Evolutionary conservation across 1,140 invertebrate species (phyloP), one percentile per base, ranked within the genome.

Genomic region (Hyles vespertilio): DNA sequence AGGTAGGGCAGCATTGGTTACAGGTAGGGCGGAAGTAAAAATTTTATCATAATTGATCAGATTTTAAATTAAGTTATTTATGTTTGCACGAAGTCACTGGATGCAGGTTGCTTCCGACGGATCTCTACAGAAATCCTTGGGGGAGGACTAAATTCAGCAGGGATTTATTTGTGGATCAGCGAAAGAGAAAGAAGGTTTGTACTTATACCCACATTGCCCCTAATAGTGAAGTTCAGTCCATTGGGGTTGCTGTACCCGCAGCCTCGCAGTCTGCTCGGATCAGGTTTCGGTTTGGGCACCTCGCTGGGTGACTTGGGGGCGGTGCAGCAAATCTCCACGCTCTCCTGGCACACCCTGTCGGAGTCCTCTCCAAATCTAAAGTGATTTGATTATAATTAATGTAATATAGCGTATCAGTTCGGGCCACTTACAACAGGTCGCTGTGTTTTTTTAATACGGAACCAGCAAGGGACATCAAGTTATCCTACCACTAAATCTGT

Each of bases 321-420:
- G 33, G 66, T 81, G 63, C 89, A 91, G 67, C 89, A 90, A 0
- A 75, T 62, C 50, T 91, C 89, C 8, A 89, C 71, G 43, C 74
- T 84, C 63, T 88, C 80, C 11, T 78, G 70, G 51, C 90, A 91
- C 0, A 32, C 4, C 0, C 32, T 32, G 5, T 3, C 4, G 22
- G 3, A 5, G 3, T 81, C 80, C 7, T 71, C 75, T 1, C 87
- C 83, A 48, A 89, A 89, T 68, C 89, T 91, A 61, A 46, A 52
- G 10, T 33, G 32, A 12, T 56, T 12, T 5, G 3, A 48, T 34
- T 40, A 6, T 32, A 32, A 51, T 32, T 5, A 9, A 22, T 32
- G 7, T 5, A 8, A 51, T 8, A 2, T 32, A 5, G 32, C 6
- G 0, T 3, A 32, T 5, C 22, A 8, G 12, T 8, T 32, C n/a